phyloP scores from a whole-genome alignment of 1,140 invertebrate genomes.

The Notospermus geniculatus region DNA sequence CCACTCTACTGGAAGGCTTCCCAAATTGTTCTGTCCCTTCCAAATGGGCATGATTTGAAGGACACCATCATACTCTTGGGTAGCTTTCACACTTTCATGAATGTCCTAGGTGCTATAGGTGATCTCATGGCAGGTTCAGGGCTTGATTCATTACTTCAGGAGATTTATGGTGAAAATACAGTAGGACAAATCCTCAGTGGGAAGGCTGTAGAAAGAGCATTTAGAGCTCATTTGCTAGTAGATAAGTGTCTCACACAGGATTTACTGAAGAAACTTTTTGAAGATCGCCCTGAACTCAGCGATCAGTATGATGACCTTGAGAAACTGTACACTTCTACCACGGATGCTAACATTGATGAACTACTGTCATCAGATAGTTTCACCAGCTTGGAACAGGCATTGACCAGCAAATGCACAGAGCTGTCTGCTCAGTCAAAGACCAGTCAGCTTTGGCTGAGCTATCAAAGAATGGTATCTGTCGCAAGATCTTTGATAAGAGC shows the following conservation, averaged over 20 bases:
- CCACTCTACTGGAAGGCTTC: constrained; percentile 35
- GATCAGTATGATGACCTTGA: too few relatives aligned
- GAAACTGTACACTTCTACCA: too few relatives aligned
- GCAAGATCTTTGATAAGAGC: constrained; percentile 29
- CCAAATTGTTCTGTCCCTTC: constrained; percentile 11
- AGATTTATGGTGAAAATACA: constrained; percentile 29
- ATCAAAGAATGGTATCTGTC: constrained; percentile 31
- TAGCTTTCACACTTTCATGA: constrained; percentile 22
- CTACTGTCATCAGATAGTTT: too few relatives aligned
- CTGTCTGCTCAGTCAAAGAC: not conserved
- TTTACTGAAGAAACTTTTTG: too few relatives aligned
- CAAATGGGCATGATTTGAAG: constrained; percentile 12
- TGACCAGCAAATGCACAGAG: not conserved
- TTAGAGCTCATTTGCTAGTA: constrained; percentile 50
- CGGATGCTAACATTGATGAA: too few relatives aligned
- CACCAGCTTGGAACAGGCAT: too few relatives aligned
- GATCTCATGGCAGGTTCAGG: constrained; percentile 30
- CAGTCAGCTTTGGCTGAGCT: constrained; percentile 28
- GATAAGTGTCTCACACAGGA: constrained; percentile 21
- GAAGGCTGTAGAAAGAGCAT: constrained; percentile 50
- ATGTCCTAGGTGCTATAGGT: constrained; percentile 29
- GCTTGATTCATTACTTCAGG: constrained; percentile 25
- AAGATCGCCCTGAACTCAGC: too few relatives aligned
- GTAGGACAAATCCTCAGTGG: constrained; percentile 49
- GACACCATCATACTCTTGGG: constrained; percentile 22